phyloP scores from a whole-genome alignment of 2,113 vertebrate genomes.

The Chinchilla lanigera region DNA sequence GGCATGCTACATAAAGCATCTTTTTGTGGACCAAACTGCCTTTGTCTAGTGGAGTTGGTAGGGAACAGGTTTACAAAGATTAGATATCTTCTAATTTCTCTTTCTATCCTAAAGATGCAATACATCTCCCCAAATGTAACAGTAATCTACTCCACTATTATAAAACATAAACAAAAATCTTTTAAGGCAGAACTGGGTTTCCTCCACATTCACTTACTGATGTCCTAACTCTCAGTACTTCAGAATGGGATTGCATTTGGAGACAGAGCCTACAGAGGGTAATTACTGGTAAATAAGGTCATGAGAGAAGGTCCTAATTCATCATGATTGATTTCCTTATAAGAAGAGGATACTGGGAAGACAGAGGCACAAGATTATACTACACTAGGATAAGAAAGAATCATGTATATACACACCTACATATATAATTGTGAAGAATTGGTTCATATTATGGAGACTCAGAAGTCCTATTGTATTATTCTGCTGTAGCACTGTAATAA shows the following conservation, averaged over 20 bases:
- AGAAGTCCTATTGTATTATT: neutral
- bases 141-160: neutral
- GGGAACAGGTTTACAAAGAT: neutral
- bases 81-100: neutral
- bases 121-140: neutral
- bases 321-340: neutral
- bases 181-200: neutral
- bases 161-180: neutral
- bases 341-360: neutral
- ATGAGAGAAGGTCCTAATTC: neutral
- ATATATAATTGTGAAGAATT: neutral
- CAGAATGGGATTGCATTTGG: neutral
- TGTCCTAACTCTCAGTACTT: neutral
- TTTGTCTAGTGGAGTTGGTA: neutral
- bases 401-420: neutral
- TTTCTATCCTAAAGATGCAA: neutral
- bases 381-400: neutral
- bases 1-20: neutral
- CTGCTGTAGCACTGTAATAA: neutral
- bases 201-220: neutral
- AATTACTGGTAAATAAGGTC: neutral
- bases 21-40: neutral
- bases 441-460: neutral
- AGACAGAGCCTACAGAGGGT: neutral
- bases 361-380: neutral